These are phyloP conservation scores for Onychomys leucogaster DNA, from an alignment of 2,797 vertebrate genomes.

Conservation along the genomic window DNA sequence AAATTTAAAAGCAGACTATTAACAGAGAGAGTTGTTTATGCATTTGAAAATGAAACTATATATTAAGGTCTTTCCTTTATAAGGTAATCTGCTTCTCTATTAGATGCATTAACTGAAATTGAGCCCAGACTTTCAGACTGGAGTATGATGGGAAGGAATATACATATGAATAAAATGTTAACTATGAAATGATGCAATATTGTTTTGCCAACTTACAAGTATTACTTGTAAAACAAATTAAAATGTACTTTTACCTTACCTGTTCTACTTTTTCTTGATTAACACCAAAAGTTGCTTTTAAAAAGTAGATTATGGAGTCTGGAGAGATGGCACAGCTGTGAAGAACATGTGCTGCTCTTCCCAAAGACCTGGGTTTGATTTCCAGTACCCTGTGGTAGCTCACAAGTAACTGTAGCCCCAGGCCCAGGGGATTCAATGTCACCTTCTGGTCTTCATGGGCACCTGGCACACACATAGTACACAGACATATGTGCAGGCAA, in stretches of 20 bases:
- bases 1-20: conserved; percentile 65
- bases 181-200: neutral
- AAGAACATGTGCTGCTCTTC: neutral
- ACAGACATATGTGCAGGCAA: neutral
- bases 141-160: neutral
- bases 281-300: conserved; percentile 33
- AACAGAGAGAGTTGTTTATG: conserved; percentile 40
- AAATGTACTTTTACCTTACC: neutral
- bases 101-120: conserved; percentile 63
- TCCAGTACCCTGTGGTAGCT: neutral
- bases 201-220: conserved; percentile 55
- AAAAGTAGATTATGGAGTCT: neutral
- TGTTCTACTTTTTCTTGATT: conserved; percentile 39
- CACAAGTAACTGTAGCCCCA: neutral
- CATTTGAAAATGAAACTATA: conserved; percentile 45
- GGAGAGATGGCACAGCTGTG: neutral
- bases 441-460: neutral
- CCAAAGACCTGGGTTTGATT: neutral
- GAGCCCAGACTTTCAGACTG: conserved; percentile 45
- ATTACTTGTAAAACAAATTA: conserved; percentile 53
- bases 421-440: neutral
- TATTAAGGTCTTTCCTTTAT: conserved; percentile 55
- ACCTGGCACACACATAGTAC: neutral
- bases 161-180: neutral
- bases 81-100: conserved; percentile 49